Conservation (phyloP, 1,140 invertebrate species). For the Achatina immaculata region DNA sequence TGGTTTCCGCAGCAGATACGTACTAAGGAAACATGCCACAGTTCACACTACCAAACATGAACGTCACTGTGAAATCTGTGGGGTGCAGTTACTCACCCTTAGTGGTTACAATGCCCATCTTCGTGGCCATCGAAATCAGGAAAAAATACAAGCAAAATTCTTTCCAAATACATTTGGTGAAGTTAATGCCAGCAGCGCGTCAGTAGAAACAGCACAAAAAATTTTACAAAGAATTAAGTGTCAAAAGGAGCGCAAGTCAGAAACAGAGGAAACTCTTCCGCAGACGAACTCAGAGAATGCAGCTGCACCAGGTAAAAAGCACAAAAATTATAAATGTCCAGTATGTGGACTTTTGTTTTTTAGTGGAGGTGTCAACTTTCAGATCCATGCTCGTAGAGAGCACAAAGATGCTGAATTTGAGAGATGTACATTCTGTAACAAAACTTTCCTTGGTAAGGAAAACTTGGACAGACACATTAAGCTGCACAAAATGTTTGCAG, state of each 20-base stretch:
- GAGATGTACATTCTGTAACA: conserved; percentile 32
- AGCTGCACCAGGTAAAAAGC: neutral
- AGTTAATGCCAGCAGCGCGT: neutral
- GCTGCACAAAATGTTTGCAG: conserved; percentile 31
- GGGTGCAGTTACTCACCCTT: conserved; percentile 42
- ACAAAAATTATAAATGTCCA: conserved; percentile 32
- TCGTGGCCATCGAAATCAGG: conserved; percentile 40
- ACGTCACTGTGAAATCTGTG: conserved; percentile 42
- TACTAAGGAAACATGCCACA: conserved; percentile 31
- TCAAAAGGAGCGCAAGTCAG: neutral
- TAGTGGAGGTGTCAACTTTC: conserved; percentile 35
- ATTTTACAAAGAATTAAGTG: conserved; percentile 22
- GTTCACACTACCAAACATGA: conserved; percentile 33
- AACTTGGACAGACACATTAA: conserved; percentile 34
- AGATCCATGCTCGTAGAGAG: conserved; percentile 23
- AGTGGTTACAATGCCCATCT: conserved; percentile 43
- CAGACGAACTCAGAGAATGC: neutral
- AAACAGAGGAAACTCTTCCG: neutral
- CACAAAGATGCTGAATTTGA: conserved; percentile 40
- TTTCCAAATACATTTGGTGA: neutral
- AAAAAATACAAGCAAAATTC: conserved; percentile 25
- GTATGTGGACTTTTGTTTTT: conserved; percentile 37
- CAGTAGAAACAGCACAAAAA: neutral
- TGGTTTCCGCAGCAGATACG: conserved; percentile 30
- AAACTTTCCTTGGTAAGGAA: conserved; percentile 36